Percentiles rank a stretch among this genome's conserved stretches.
Conservation (phyloP, 2,888 invertebrate genomes). For the Eurytoma californica region DNA sequence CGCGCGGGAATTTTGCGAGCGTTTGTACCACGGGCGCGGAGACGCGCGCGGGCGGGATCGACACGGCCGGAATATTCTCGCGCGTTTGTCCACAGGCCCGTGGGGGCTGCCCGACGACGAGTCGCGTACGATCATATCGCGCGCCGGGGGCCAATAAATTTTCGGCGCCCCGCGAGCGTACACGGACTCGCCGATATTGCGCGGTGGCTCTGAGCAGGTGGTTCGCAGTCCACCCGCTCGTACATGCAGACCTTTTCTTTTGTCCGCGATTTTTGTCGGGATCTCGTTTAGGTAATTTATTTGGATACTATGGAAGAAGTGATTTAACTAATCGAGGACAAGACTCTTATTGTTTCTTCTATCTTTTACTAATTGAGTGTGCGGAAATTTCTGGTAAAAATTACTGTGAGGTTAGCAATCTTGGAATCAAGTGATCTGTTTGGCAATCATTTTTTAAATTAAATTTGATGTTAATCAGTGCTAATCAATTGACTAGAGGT, state of each 20-base stretch:
- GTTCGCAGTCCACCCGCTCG: conserved; percentile 35
- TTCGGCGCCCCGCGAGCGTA: conserved; percentile 58
- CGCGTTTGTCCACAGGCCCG: conserved; percentile 51
- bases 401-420: no score
- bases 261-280: conserved; percentile 29
- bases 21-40: conserved; percentile 71
- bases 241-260: conserved; percentile 32
- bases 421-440: no score
- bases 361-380: no score
- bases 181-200: conserved; percentile 44
- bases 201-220: conserved; percentile 8
- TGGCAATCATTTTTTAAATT: no score
- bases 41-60: conserved; percentile 62
- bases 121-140: conserved; percentile 69
- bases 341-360: no score
- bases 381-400: no score
- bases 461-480: no score
- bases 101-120: conserved; percentile 29
- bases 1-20: conserved; percentile 71
- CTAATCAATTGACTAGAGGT: no score
- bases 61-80: conserved; percentile 70
- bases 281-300: not conserved
- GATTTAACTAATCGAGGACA: not conserved
- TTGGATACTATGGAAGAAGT: not conserved
- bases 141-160: conserved; percentile 67